A percentile compares a stretch with the other conserved stretches of the same genome.
Evolutionary conservation across 2,797 vertebrate genomes (phyloP).

Genomic region (Dipus sagitta): DNA sequence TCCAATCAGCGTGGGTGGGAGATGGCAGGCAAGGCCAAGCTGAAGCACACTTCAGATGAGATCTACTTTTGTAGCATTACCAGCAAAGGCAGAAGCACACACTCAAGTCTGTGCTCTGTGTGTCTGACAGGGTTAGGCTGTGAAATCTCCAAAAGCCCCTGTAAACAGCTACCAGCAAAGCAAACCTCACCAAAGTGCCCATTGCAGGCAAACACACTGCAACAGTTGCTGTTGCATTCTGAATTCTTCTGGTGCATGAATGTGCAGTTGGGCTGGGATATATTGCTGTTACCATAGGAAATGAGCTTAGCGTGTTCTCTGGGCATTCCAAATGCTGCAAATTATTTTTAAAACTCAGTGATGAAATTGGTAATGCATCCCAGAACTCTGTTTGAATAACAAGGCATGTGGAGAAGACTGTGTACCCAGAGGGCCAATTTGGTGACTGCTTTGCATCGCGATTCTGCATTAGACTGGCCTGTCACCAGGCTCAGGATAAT

Average conservation of each 20-base stretch:
- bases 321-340: neutral
- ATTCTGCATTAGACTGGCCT: neutral
- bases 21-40: neutral
- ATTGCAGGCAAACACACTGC: neutral
- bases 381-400: conserved; percentile 31
- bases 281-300: neutral
- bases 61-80: neutral
- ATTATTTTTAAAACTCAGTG: conserved; percentile 47
- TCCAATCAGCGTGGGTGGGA: conserved; percentile 33
- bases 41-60: conserved; percentile 20
- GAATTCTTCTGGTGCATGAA: neutral
- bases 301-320: neutral
- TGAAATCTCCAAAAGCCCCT: neutral
- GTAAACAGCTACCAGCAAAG: neutral
- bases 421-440: neutral
- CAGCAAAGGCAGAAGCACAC: neutral
- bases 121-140: neutral
- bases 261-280: neutral
- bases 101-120: neutral
- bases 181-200: neutral
- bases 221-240: neutral
- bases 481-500: neutral
- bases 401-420: neutral
- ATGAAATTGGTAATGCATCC: neutral
- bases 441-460: conserved; percentile 6